Percentiles rank a stretch among this genome's conserved stretches.
These are phyloP conservation scores for Oscheius onirici DNA, from an alignment of 2,888 invertebrate species.

Conservation along the genomic window DNA sequence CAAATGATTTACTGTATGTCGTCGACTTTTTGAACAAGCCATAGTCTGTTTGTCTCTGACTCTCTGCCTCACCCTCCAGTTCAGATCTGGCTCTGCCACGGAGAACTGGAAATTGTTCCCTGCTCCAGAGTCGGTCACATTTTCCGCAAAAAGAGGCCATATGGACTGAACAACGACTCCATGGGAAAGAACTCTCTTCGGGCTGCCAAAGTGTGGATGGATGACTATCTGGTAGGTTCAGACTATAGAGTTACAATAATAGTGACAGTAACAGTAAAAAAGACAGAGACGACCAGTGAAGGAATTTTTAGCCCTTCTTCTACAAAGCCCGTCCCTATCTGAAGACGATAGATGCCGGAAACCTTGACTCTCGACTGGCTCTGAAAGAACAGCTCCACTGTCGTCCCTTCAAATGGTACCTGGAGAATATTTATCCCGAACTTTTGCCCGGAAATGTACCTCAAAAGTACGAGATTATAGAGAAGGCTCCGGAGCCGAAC, in stretches of 20 bases:
- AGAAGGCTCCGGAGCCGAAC: slow-evolving; percentile 36
- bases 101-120: slow-evolving; percentile 87
- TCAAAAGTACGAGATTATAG: slow-evolving; percentile 33
- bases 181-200: slow-evolving; percentile 90
- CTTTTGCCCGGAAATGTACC: slow-evolving; percentile 80
- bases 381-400: slow-evolving; percentile 87
- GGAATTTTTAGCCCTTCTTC: slow-evolving; percentile 78
- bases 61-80: slow-evolving; percentile 39
- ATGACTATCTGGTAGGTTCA: slow-evolving; percentile 82
- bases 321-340: slow-evolving; percentile 57
- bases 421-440: slow-evolving; percentile 96
- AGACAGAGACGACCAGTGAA: too few relatives aligned
- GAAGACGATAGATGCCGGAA: slow-evolving; percentile 77
- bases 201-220: slow-evolving; percentile 96
- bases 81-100: slow-evolving; percentile 96
- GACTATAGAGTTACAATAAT: too few relatives aligned
- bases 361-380: slow-evolving; percentile 83
- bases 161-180: slow-evolving; percentile 83
- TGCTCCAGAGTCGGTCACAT: slow-evolving; percentile 96
- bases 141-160: slow-evolving; percentile 82
- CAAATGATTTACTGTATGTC: too few relatives aligned
- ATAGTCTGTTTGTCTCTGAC: too few relatives aligned
- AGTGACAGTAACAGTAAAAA: slow-evolving; percentile 73
- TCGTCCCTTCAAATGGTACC: slow-evolving; percentile 93
- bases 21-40: too few relatives aligned